A percentile compares a stretch with the other conserved stretches of the same genome.
Evolutionary conservation across 2,113 vertebrate species (phyloP).

Genomic region (Pachycephala philippinensis): DNA sequence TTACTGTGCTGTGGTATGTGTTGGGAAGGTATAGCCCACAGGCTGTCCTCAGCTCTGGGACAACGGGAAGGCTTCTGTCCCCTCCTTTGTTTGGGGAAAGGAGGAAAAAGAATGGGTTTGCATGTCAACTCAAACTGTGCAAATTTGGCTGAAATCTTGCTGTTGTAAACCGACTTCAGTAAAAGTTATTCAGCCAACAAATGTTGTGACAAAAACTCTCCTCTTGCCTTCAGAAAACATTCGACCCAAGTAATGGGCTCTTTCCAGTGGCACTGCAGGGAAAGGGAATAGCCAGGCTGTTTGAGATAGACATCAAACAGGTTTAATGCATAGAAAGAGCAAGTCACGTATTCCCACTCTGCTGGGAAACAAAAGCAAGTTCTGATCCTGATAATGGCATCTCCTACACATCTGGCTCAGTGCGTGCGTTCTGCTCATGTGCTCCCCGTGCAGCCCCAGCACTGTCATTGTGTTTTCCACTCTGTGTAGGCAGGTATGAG

Average conservation of each 20-base stretch:
- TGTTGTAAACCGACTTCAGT: neutral
- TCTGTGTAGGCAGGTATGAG: neutral
- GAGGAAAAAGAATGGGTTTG: neutral
- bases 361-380: neutral
- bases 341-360: neutral
- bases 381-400: neutral
- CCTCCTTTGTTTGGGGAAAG: neutral
- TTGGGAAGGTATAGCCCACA: neutral
- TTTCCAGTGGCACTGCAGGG: neutral
- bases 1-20: neutral
- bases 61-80: neutral
- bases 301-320: neutral
- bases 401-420: neutral
- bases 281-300: neutral
- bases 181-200: neutral
- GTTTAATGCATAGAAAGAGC: neutral
- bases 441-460: neutral
- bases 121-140: neutral
- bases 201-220: neutral
- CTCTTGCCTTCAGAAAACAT: neutral
- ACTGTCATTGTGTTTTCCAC: neutral
- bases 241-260: accelerated
- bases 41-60: neutral
- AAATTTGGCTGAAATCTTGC: neutral
- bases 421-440: neutral